Evolutionary conservation across 1,140 invertebrate genomes (phyloP).

Genomic region (Ladona fulva): DNA sequence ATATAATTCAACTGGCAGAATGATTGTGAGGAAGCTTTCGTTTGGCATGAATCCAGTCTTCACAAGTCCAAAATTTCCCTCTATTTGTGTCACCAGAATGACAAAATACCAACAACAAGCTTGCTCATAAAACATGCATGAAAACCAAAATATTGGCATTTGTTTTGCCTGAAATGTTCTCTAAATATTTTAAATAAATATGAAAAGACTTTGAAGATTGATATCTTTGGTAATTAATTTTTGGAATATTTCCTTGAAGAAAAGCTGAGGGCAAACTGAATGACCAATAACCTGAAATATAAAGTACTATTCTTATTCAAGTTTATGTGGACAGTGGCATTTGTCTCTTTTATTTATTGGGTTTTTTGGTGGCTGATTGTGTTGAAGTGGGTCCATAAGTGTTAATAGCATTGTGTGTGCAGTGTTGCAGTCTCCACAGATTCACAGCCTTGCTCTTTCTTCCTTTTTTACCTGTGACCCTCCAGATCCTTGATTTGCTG

Average conservation of each 20-base stretch:
- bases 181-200: not conserved
- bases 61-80: not conserved
- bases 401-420: not conserved
- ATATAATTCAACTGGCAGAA: not conserved
- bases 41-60: constrained; percentile 5
- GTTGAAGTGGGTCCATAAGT: constrained; percentile 17
- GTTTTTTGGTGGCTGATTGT: constrained; percentile 16
- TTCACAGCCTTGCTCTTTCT: not conserved
- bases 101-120: not conserved
- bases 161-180: not conserved
- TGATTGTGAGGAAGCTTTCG: not conserved
- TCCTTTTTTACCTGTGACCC: not conserved
- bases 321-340: not conserved
- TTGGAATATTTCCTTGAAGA: not conserved
- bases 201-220: not conserved
- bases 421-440: constrained; percentile 3
- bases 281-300: not conserved
- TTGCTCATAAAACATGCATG: constrained; percentile 6
- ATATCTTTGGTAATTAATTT: not conserved
- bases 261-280: not conserved
- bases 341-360: not conserved
- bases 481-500: not conserved
- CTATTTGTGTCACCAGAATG: constrained; percentile 5
- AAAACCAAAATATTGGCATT: not conserved
- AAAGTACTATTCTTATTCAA: not conserved